phyloP scores from a whole-genome alignment of 2,113 vertebrate species.

The Scophthalmus maximus region DNA sequence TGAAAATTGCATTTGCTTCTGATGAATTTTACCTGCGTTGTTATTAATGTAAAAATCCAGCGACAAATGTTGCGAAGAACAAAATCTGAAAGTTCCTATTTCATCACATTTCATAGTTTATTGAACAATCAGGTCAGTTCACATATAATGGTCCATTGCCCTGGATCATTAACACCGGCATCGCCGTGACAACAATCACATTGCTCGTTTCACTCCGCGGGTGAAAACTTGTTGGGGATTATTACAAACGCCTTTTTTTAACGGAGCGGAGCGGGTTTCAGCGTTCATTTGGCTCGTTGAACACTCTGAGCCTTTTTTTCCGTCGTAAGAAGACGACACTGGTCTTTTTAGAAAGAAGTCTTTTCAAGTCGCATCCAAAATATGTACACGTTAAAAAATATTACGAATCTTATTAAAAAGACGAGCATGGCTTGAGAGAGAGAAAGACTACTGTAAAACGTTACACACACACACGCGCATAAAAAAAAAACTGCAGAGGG shows the following conservation, averaged over 20 bases:
- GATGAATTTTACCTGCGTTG: neutral
- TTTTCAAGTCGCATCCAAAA: conserved; percentile 70
- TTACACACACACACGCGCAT: no score
- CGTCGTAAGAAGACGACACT: conserved; percentile 60
- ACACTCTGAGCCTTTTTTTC: conserved; percentile 29
- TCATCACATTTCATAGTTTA: conserved; percentile 70
- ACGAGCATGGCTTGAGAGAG: conserved; percentile 48
- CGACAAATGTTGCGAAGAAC: neutral
- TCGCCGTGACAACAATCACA: conserved; percentile 67
- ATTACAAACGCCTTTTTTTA: conserved; percentile 66
- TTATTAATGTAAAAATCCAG: no score
- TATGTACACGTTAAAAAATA: conserved; percentile 78
- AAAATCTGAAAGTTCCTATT: conserved; percentile 26
- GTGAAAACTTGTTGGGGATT: conserved; percentile 31
- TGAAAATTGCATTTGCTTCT: neutral
- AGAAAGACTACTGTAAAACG: conserved; percentile 41
- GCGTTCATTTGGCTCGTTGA: conserved; percentile 41
- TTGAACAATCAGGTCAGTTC: conserved; percentile 74
- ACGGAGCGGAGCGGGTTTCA: conserved; percentile 19
- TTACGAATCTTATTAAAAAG: conserved; percentile 73
- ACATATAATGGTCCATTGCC: conserved; percentile 57
- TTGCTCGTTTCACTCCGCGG: conserved; percentile 43
- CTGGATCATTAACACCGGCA: conserved; percentile 55
- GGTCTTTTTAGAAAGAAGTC: conserved; percentile 62
- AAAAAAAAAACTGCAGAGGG: conserved; percentile 24